A percentile compares a stretch with the other conserved stretches of the same genome.
phyloP scores from a whole-genome alignment of 2,888 invertebrate genomes.

The Aspidiotus destructor region DNA sequence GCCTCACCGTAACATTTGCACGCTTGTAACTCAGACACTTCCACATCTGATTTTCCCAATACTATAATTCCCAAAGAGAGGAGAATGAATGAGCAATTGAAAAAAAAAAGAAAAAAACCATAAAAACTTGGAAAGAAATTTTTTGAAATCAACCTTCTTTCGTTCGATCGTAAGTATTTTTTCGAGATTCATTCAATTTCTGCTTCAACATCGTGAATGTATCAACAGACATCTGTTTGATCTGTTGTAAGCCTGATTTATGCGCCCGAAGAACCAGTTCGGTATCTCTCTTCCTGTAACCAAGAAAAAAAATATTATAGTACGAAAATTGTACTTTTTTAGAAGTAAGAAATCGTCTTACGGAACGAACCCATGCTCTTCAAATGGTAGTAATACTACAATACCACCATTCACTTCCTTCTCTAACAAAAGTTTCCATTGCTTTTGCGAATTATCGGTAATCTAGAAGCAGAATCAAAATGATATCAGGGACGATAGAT shows the following conservation, averaged over 20 bases:
- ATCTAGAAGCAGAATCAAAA: slow-evolving; percentile 49
- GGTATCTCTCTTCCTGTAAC: neutral
- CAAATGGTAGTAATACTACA: slow-evolving; percentile 15
- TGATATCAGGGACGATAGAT: neutral
- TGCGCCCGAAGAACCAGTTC: slow-evolving; percentile 5
- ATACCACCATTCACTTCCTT: slow-evolving; percentile 47
- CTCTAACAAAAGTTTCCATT: slow-evolving; percentile 74
- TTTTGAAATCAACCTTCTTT: neutral
- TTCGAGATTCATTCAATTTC: slow-evolving; percentile 42
- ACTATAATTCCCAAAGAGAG: too few species aligned
- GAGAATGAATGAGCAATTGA: too few species aligned
- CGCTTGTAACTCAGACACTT: slow-evolving; percentile 17
- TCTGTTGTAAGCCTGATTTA: slow-evolving; percentile 48
- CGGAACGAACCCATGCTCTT: slow-evolving; percentile 12
- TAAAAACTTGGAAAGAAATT: too few species aligned
- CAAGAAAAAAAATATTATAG: neutral
- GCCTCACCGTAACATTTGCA: slow-evolving; percentile 28
- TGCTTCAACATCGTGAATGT: slow-evolving; percentile 56
- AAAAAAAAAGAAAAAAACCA: too few species aligned
- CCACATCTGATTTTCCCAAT: slow-evolving; percentile 4
- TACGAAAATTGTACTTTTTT: neutral
- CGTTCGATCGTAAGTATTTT: slow-evolving; percentile 10
- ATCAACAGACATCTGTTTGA: slow-evolving; percentile 60
- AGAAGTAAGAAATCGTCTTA: neutral
- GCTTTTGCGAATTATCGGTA: slow-evolving; percentile 60